Evolutionary conservation across 1,140 invertebrate genomes (phyloP), one percentile per base, ranked within the genome.

Genomic region (Macrostomum lignano): DNA sequence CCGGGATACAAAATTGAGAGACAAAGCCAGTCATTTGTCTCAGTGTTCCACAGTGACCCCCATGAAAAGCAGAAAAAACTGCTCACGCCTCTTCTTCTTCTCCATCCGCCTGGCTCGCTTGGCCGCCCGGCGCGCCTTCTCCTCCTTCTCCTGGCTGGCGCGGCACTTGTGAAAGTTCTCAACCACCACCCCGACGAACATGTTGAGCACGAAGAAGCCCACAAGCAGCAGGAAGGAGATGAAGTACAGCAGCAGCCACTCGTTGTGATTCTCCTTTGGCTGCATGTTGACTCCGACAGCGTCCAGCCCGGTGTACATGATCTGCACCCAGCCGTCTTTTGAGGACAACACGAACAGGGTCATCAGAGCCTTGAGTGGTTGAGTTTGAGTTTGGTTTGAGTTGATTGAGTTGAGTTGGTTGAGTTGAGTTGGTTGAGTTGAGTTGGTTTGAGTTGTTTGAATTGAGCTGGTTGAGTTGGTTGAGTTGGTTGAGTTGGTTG

Each of bases 161-260:
- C 91, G 69, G 55, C 91, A 98, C 28, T 88, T 69, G 49, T 98
- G 88, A 53, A 98, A 98, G 60, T 98, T 98, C 58, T 98, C 88
- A 7, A 98, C 88, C 1, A 96, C 88, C 0, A 98, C 88, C 31
- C 88, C 91, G 11, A 98, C 91, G 52, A 98, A 98, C 91, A 98
- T 98, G 65, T 98, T 98, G 9, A 98, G 61, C 1, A 98, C 88
- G 56, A 93, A 94, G 62, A 98, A 98, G 15, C 86, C 91, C 35
- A 98, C 91, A 22, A 98, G 64, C 19, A 98, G 64, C 34, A 98
- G 77, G 57, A 98, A 98, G 0, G 88, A 79, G 36, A 98, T 98
- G 58, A 98, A 98, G 59, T 94, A 98, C 1, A 98, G 61, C 9
- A 98, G 62, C 10, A 86, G 65, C 88, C 88, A 98, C 62, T 98